Evolutionary conservation across 2,113 vertebrate genomes (phyloP), one percentile per base, ranked within the genome.

Genomic region (Melanerpes formicivorus): DNA sequence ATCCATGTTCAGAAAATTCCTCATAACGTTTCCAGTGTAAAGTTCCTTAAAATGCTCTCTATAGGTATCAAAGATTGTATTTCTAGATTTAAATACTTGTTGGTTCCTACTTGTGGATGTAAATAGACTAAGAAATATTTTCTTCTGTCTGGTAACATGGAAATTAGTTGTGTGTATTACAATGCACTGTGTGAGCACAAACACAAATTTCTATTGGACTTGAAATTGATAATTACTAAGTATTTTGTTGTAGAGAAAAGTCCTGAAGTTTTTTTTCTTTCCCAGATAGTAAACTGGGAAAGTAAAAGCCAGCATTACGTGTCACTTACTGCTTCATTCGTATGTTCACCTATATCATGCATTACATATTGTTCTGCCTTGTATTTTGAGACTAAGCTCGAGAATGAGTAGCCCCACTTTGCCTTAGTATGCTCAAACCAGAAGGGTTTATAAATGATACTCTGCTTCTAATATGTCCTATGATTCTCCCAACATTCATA

Each of bases 21-120:
- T 1, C 0, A 0, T 32, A 30, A 22, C 15, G 52, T 16, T 30
- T 8, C 6, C 6, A 37, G 69, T 2, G 4, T 50, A 10, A 69
- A 34, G 9, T 27, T 79, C 23, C 27, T n/a, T 22, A 48, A 30
- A 52, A 9, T 44, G 15, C 64, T 52, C 1, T 0, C 0, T 6
- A 2, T 10, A 9, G 8, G 62, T 34, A 22, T 9, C 10, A 13
- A 14, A 64, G 14, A 5, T 12, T 2, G 8, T 1, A 3, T 42
- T 79, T 80, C 44, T 80, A 8, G 50, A 3, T 15, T 81, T 54
- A 56, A 72, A 18, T 23, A 14, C 34, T 44, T 18, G 26, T 4
- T 48, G n/a, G 32, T 4, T 52, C 37, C 5, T n/a, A 3, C 34
- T 66, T 58, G 6, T 32, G 32, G 10, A 1, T 64, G 11, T 46